Conservation (phyloP, 2,888 invertebrate genomes). For the Eutolmus rufibarbis region DNA sequence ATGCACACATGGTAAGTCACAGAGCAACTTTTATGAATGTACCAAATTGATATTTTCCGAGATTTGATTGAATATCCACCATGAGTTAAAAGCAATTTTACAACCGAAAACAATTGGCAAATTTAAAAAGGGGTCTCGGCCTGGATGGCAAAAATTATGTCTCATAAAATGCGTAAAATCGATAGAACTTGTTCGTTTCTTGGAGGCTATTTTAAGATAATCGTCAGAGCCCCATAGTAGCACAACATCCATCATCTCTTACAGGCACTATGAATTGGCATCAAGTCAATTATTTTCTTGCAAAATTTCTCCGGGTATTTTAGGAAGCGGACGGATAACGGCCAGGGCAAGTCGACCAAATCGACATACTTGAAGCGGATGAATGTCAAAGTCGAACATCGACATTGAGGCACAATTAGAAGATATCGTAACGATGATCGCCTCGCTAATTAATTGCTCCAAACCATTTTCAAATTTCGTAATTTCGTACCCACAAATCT, state of each 20-base stretch:
- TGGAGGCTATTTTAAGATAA: neutral
- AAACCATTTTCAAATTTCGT: neutral
- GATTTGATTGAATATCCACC: neutral
- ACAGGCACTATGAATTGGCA: neutral
- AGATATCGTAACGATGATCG: neutral
- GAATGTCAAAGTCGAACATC: conserved; percentile 16
- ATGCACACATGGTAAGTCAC: neutral
- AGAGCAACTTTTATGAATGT: neutral
- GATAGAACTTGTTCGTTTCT: neutral
- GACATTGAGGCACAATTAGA: neutral
- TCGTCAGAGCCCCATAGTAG: neutral
- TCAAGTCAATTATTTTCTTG: conserved; percentile 2
- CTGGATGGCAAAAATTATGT: neutral
- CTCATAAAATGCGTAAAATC: neutral
- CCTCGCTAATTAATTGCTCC: neutral
- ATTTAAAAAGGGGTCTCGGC: neutral
- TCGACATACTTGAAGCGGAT: neutral
- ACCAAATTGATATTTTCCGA: neutral
- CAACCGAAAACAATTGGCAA: neutral
- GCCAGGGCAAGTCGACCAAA: neutral
- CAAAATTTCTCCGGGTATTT: conserved; percentile 2
- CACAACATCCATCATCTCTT: neutral
- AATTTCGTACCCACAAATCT: neutral
- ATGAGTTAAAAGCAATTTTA: neutral
- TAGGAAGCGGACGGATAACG: neutral